phyloP scores from a whole-genome alignment of 37 sponge, comb jelly and placozoan genomes.

The Geodia barretti region DNA sequence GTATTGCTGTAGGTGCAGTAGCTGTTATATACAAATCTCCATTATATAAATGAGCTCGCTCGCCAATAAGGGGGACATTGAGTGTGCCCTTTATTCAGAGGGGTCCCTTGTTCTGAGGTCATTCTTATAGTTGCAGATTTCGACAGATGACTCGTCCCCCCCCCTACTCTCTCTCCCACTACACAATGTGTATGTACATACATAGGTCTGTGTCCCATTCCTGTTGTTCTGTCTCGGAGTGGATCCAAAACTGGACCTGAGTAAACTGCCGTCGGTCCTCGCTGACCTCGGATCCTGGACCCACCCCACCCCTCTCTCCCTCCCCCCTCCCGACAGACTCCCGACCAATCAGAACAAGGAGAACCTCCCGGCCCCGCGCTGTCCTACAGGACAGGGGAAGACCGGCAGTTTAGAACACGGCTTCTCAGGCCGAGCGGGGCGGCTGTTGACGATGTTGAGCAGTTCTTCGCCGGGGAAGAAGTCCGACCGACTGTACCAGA shows the following conservation, averaged over 20 bases:
- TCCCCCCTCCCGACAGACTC: not conserved
- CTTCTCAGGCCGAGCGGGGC: not conserved
- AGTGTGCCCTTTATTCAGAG: no score
- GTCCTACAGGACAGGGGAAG: not conserved
- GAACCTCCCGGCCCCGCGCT: not conserved
- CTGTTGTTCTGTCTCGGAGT: conserved; percentile 47
- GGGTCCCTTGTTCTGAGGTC: no score
- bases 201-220: conserved; percentile 51
- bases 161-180: no score
- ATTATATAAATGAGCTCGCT: no score
- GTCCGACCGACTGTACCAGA: not conserved
- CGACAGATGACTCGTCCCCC: no score
- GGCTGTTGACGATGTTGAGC: not conserved
- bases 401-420: no score
- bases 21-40: no score
- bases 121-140: no score
- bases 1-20: no score
- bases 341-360: not conserved
- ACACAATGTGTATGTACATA: no score
- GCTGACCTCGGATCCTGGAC: not conserved
- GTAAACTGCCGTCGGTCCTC: not conserved
- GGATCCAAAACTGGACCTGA: conserved; percentile 36
- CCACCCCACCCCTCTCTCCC: not conserved
- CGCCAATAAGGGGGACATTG: no score
- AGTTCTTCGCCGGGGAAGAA: not conserved